phyloP scores from a whole-genome alignment of 2,888 invertebrate genomes.

The Chironomus riparius region DNA sequence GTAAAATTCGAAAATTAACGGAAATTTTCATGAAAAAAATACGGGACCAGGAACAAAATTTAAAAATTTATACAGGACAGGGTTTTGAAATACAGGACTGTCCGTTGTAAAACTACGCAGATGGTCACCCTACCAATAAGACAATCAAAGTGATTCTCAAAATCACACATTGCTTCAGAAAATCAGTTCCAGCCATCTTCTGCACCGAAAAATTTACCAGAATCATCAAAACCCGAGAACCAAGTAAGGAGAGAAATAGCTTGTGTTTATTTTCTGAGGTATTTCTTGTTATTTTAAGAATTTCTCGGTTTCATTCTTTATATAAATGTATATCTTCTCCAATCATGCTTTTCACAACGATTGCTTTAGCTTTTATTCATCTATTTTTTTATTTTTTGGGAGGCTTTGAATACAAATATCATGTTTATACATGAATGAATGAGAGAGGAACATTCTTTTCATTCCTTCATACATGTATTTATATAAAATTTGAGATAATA shows the following conservation, averaged over 20 bases:
- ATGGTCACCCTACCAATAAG: too few relatives aligned
- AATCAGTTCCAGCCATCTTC: too few relatives aligned
- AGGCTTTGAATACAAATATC: neutral
- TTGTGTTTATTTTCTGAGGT: slow-evolving; percentile 21
- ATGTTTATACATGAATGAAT: neutral
- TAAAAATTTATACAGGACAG: too few relatives aligned
- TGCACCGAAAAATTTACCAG: too few relatives aligned
- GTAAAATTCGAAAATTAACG: too few relatives aligned
- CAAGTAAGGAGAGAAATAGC: neutral
- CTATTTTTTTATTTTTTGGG: neutral
- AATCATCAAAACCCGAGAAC: neutral
- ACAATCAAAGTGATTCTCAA: too few relatives aligned
- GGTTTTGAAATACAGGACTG: too few relatives aligned
- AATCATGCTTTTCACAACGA: slow-evolving; percentile 3
- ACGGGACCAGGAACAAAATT: too few relatives aligned
- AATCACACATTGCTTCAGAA: too few relatives aligned
- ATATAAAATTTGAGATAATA: slow-evolving; percentile 14
- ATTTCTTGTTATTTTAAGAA: slow-evolving; percentile 24
- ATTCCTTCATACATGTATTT: neutral
- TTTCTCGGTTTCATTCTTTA: slow-evolving; percentile 18
- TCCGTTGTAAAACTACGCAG: too few relatives aligned
- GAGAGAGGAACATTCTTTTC: neutral
- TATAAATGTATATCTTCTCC: neutral
- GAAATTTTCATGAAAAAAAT: too few relatives aligned
- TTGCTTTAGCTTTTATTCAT: slow-evolving; percentile 9